phyloP scores from a whole-genome alignment of 64 coral and sea anemone genomes.

The Actinia tenebrosa region DNA sequence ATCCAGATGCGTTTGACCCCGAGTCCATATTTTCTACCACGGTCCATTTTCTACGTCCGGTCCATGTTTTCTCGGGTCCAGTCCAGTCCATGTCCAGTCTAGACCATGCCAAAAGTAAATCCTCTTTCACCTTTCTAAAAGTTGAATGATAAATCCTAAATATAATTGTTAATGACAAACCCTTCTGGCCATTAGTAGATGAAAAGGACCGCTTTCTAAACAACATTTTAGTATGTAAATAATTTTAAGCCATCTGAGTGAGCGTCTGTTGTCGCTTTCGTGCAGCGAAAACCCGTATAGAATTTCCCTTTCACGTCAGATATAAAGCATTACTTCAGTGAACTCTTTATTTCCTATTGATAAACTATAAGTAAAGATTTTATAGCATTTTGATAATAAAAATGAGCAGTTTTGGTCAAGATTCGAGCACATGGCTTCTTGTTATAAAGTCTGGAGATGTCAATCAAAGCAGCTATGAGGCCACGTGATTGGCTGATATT shows the following conservation, averaged over 20 bases:
- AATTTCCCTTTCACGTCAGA: neutral
- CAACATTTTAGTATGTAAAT: neutral
- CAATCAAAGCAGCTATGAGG: slow-evolving; percentile 46
- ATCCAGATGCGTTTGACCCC: too few relatives aligned
- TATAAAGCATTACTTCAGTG: neutral
- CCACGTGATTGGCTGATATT: slow-evolving; percentile 45
- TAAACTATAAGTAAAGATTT: neutral
- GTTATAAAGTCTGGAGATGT: slow-evolving; percentile 5
- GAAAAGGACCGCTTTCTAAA: neutral
- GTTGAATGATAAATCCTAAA: neutral
- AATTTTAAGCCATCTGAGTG: neutral
- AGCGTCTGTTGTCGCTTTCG: neutral
- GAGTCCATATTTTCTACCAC: too few relatives aligned
- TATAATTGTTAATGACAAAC: neutral
- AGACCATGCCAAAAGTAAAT: too few relatives aligned
- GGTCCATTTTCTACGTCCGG: too few relatives aligned
- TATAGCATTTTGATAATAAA: neutral
- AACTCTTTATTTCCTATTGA: neutral
- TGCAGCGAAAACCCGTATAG: neutral
- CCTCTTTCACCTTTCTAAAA: too few relatives aligned
- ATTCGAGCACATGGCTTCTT: slow-evolving; percentile 47
- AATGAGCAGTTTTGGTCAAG: neutral
- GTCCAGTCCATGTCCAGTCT: too few relatives aligned
- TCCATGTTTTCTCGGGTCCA: too few relatives aligned
- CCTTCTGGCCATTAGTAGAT: neutral